Percentiles rank a stretch among this genome's conserved stretches.
These are phyloP conservation scores for Phalacrocorax carbo DNA, from an alignment of 2,113 vertebrate genomes.

Conservation along the genomic window DNA sequence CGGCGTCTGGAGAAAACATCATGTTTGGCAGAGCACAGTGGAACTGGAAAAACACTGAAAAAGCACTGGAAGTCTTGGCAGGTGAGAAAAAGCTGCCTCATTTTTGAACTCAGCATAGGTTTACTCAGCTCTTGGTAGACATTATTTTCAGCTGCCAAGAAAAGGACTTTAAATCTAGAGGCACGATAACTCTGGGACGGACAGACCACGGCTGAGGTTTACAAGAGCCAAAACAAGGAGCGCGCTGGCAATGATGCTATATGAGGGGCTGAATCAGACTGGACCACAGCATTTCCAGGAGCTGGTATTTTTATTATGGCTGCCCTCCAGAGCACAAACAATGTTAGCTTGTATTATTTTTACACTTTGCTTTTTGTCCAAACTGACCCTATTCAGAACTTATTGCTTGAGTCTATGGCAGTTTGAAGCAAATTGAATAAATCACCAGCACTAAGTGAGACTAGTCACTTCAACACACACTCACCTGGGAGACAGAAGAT, in stretches of 20 bases:
- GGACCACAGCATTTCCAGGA: background rate
- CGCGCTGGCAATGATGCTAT: background rate
- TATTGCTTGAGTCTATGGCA: background rate
- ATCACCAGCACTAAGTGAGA: background rate
- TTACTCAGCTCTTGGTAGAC: background rate
- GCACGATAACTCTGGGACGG: background rate
- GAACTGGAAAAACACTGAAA: background rate
- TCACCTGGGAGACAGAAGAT: background rate
- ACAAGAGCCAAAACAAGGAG: background rate
- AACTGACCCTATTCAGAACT: background rate
- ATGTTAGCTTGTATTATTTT: background rate
- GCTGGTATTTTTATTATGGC: background rate
- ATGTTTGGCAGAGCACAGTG: background rate
- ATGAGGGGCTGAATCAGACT: background rate
- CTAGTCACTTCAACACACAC: background rate
- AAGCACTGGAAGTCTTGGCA: background rate
- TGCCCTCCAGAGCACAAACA: background rate
- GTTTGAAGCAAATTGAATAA: conserved; percentile 9
- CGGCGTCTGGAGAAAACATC: background rate
- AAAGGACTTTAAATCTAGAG: background rate
- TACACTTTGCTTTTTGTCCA: background rate
- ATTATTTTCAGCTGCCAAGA: background rate
- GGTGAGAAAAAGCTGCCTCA: conserved; percentile 6
- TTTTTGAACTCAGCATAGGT: background rate
- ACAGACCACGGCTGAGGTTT: background rate